phyloP scores from a whole-genome alignment of 2,888 invertebrate genomes.

The Notocelia uddmanniana region DNA sequence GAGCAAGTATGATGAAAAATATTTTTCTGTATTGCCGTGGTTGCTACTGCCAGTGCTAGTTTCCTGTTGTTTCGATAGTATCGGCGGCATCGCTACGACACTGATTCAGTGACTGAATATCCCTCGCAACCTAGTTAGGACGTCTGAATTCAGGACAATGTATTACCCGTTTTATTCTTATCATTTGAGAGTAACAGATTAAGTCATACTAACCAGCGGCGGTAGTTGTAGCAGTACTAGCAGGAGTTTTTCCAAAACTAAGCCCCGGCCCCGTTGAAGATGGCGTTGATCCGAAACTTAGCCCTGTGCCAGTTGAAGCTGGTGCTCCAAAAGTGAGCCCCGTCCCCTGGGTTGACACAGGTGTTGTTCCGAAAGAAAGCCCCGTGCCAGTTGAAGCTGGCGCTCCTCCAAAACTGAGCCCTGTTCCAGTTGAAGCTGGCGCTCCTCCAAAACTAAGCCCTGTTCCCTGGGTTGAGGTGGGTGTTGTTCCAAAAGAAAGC shows the following conservation, averaged over 20 bases:
- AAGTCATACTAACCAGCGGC: conserved; percentile 16
- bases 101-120: too few relatives aligned
- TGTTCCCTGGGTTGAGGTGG: neutral
- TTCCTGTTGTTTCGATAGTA: too few relatives aligned
- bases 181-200: neutral
- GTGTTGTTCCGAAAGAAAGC: neutral
- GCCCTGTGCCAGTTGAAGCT: neutral
- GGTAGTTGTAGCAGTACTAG: conserved; percentile 50
- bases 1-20: too few relatives aligned
- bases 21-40: too few relatives aligned
- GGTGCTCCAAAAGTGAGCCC: neutral
- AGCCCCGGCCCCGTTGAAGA: conserved; percentile 15
- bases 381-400: neutral
- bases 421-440: neutral
- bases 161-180: too few relatives aligned
- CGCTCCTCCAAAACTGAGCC: neutral
- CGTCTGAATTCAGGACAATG: too few relatives aligned
- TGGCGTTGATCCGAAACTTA: neutral
- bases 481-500: conserved; percentile 49
- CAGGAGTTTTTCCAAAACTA: conserved; percentile 55
- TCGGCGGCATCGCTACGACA: too few relatives aligned
- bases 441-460: neutral
- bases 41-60: too few relatives aligned
- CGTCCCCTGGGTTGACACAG: neutral
- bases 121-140: too few relatives aligned